These are phyloP conservation scores for Nomada hirtipes DNA, from an alignment of 2,888 invertebrate species.

Conservation along the genomic window DNA sequence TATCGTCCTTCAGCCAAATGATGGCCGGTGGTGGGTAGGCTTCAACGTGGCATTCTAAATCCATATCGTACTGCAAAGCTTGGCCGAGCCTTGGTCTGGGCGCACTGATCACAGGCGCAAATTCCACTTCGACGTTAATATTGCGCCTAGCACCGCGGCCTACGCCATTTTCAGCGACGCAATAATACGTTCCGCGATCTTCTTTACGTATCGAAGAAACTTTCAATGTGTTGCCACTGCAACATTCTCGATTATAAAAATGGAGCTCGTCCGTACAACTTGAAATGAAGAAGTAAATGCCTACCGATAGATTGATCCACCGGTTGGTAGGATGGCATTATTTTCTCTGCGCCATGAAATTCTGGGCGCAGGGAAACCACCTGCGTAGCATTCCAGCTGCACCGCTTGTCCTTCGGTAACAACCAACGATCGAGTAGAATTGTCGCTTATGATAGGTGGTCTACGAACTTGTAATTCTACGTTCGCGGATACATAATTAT, in stretches of 20 bases:
- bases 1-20: constrained; percentile 94
- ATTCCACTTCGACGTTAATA: constrained; percentile 95
- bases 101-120: constrained; percentile 94
- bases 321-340: constrained; percentile 96
- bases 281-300: constrained; percentile 22
- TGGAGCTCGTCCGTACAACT: background rate
- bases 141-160: constrained; percentile 94
- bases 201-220: constrained; percentile 93
- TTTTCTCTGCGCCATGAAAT: constrained; percentile 97
- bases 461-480: constrained; percentile 94
- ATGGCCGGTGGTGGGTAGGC: constrained; percentile 98
- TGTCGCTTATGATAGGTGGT: constrained; percentile 96
- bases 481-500: constrained; percentile 92
- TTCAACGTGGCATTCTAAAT: constrained; percentile 96
- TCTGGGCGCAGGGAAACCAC: constrained; percentile 93
- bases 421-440: constrained; percentile 94
- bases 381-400: constrained; percentile 94
- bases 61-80: constrained; percentile 97
- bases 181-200: constrained; percentile 96
- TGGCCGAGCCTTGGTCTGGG: constrained; percentile 93
- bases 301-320: constrained; percentile 91
- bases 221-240: constrained; percentile 92
- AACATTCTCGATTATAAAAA: constrained; percentile 56
- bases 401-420: constrained; percentile 91
- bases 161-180: constrained; percentile 95